phyloP scores from a whole-genome alignment of 2,113 vertebrate genomes.

The Triplophysa siluroides region DNA sequence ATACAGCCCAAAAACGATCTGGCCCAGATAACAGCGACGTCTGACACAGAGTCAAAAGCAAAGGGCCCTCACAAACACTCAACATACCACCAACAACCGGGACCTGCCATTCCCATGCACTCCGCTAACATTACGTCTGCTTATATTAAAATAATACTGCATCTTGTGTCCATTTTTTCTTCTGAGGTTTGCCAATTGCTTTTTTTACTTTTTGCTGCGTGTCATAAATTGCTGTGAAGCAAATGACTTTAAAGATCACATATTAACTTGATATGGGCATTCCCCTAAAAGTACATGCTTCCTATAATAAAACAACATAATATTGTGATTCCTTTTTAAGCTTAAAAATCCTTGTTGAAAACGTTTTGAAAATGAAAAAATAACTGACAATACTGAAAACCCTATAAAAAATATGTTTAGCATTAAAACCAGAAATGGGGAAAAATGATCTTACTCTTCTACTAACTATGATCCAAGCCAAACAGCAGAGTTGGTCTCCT shows the following conservation, averaged over 20 bases:
- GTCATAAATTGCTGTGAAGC: no score
- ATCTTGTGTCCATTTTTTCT: not conserved
- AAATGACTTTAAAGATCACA: not conserved
- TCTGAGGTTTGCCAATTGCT: not conserved
- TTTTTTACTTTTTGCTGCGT: not conserved
- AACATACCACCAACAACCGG: conserved; percentile 8
- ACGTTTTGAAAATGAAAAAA: no score
- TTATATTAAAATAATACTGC: not conserved
- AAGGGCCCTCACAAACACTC: conserved; percentile 39
- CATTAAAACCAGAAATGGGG: conserved; percentile 30
- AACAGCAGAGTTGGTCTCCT: conserved; percentile 45
- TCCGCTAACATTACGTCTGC: not conserved
- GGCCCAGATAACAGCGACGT: conserved; percentile 4
- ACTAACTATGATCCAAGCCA: conserved; percentile 31
- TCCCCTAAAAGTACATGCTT: no score
- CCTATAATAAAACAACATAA: no score
- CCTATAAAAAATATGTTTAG: conserved; percentile 45
- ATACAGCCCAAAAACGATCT: conserved; percentile 15
- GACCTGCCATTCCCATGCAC: not conserved
- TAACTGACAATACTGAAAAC: not conserved
- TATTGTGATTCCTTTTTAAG: no score
- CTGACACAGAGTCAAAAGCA: conserved; percentile 30
- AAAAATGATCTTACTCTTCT: conserved; percentile 9
- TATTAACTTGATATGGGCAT: not conserved
- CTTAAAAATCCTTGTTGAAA: no score